Evolutionary conservation across 1,140 invertebrate genomes (phyloP).

Genomic region (Heliconius hermathena): DNA sequence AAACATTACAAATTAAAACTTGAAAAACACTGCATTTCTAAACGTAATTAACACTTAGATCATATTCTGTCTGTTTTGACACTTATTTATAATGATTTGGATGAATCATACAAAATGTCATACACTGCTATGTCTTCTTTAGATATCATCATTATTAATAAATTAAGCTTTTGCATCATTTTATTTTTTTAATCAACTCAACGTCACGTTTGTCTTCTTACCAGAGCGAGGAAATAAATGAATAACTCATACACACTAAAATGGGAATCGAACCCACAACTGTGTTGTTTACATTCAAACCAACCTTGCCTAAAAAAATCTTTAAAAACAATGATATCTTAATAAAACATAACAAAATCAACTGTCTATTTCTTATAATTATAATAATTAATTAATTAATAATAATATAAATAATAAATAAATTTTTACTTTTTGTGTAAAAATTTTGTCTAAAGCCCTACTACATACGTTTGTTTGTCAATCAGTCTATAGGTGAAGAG

Average conservation of each 20-base stretch:
- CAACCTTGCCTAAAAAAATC: neutral
- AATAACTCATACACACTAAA: too few relatives aligned
- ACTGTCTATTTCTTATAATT: constrained; percentile 1
- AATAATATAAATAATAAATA: constrained; percentile 33
- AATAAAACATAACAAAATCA: neutral
- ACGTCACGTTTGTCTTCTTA: neutral
- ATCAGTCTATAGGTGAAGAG: constrained; percentile 44
- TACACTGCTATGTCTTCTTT: neutral
- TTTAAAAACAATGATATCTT: neutral
- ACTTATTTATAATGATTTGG: neutral
- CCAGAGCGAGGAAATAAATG: too few relatives aligned
- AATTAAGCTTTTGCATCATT: too few relatives aligned
- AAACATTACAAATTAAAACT: too few relatives aligned
- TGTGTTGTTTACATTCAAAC: neutral
- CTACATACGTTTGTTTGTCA: constrained; percentile 28
- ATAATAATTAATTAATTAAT: constrained; percentile 2
- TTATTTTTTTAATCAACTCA: too few relatives aligned
- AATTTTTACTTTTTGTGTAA: constrained; percentile 33
- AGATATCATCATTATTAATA: neutral
- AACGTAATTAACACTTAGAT: neutral
- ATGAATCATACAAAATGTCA: neutral
- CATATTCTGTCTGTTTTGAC: neutral
- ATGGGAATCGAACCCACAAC: neutral
- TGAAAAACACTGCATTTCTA: neutral
- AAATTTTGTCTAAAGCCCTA: constrained; percentile 35